Conservation (phyloP, 2,888 invertebrate genomes). For the Vannuccia rotundouncinata region DNA sequence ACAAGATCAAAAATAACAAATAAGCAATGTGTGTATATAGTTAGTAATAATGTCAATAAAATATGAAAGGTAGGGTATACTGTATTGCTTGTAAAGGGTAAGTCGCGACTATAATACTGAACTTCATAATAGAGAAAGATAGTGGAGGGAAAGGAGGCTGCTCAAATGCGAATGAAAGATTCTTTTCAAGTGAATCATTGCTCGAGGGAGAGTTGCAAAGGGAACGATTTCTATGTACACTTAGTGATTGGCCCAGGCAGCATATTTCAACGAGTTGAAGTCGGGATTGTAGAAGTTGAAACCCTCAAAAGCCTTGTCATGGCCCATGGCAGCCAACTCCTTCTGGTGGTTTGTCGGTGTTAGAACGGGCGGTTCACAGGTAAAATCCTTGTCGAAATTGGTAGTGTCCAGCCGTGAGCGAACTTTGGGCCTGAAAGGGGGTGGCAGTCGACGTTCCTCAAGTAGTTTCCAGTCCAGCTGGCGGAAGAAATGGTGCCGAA, state of each 20-base stretch:
- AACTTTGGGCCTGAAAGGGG: conserved; percentile 96
- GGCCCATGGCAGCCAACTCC: conserved; percentile 86
- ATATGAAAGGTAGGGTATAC: no score
- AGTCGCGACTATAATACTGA: no score
- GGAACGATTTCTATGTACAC: no score
- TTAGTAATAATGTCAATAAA: no score
- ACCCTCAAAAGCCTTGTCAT: conserved; percentile 91
- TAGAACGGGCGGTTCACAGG: conserved; percentile 90
- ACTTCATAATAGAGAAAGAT: no score
- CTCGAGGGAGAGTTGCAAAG: no score
- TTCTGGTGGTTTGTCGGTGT: conserved; percentile 89
- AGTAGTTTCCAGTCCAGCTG: conserved; percentile 87
- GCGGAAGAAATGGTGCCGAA: conserved; percentile 69
- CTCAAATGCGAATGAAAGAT: no score
- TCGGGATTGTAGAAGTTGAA: conserved; percentile 94
- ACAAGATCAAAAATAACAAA: no score
- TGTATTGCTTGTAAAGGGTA: no score
- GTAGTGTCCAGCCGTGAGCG: conserved; percentile 90
- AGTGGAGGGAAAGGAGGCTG: no score
- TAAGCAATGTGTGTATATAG: no score
- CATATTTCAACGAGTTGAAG: conserved; percentile 55
- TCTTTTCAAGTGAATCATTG: no score
- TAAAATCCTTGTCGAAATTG: conserved; percentile 98
- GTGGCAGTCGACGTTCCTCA: conserved; percentile 78
- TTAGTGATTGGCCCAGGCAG: neutral